Base-by-base conservation (phyloP, 2,113 vertebrate species). In the Lynx canadensis region DNA sequence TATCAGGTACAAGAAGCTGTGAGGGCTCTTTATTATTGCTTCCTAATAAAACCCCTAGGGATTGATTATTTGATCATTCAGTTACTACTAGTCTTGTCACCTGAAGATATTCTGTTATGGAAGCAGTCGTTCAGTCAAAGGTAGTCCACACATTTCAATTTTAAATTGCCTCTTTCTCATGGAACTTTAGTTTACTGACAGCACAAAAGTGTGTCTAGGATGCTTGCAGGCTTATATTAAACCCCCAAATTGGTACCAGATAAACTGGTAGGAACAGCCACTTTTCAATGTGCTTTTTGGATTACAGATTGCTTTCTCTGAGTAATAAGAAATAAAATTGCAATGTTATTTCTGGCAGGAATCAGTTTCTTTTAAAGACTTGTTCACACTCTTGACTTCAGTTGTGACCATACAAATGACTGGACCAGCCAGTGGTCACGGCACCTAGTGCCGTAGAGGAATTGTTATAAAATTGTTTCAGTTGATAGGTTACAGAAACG, bases 151-250 rank as follows among this genome's bases (percentile, higher is more conserved):
- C 1, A 60, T 83, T 98, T 97, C 93, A 89, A 41, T 96, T 98
- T 97, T 97, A 91, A 98, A 95, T 71, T 91, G 50, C 52, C 3
- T 1, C 94, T 98, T 97, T 91, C 27, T 80, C 52, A 55, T 88
- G 97, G 73, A 97, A 95, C 86, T 97, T 95, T 52, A 93, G 31
- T 91, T 74, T 88, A 97, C 80, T 94, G 92, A 90, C 83, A 88
- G 68, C 89, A 96, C 82, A 98, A 60, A 97, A 97, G 78, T 96
- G 90, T 92, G 71, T 88, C 33, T 89, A 87, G 68, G 86, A 95
- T 91, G 92, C 93, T 96, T 95, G 71, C 65, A 97, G 98, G 81
- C 92, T 97, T 98, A 88, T 93, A 97, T 94, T 93, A 97, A 97
- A 79, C 76, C 92, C 65, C 97, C 76, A 97, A 97, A 74, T 50